Conservation (phyloP, 2,797 vertebrate genomes). For the Parotocinclus haroldoi region DNA sequence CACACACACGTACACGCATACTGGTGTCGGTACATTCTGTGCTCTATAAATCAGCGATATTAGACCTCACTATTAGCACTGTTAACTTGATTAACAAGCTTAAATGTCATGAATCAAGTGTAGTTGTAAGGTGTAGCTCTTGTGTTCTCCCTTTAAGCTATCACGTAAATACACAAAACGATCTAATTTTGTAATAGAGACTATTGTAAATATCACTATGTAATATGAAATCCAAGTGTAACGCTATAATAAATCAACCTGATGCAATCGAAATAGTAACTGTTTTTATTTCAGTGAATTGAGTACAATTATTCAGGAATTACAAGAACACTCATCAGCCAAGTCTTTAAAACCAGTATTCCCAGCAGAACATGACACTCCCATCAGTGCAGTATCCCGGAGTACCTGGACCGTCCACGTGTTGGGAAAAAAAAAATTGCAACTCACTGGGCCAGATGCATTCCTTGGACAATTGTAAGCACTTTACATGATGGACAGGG, state of each 20-base stretch:
- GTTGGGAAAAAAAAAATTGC: too few relatives aligned
- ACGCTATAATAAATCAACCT: slow-evolving; percentile 64
- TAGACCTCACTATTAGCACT: slow-evolving; percentile 1
- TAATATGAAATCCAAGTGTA: slow-evolving; percentile 61
- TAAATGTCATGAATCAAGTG: neutral
- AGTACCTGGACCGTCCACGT: too few relatives aligned
- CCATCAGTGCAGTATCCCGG: too few relatives aligned
- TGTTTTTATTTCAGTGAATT: neutral
- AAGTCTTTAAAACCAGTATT: too few relatives aligned
- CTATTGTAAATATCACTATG: slow-evolving; percentile 62
- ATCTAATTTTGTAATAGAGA: slow-evolving; percentile 70
- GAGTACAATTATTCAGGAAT: neutral
- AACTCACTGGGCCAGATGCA: too few relatives aligned
- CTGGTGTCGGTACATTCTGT: slow-evolving; percentile 17
- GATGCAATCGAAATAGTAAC: slow-evolving; percentile 30
- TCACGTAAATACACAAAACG: slow-evolving; percentile 67
- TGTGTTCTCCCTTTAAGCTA: slow-evolving; percentile 49
- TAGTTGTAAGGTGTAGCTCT: slow-evolving; percentile 27
- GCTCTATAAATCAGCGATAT: slow-evolving; percentile 5
- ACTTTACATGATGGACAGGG: too few relatives aligned
- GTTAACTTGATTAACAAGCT: neutral
- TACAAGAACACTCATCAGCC: too few relatives aligned
- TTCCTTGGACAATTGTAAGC: too few relatives aligned
- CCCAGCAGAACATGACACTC: too few relatives aligned
- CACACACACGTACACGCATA: slow-evolving; percentile 5